Base-by-base conservation (phyloP, 2,113 vertebrate species). In the Dolichotis patagonum region DNA sequence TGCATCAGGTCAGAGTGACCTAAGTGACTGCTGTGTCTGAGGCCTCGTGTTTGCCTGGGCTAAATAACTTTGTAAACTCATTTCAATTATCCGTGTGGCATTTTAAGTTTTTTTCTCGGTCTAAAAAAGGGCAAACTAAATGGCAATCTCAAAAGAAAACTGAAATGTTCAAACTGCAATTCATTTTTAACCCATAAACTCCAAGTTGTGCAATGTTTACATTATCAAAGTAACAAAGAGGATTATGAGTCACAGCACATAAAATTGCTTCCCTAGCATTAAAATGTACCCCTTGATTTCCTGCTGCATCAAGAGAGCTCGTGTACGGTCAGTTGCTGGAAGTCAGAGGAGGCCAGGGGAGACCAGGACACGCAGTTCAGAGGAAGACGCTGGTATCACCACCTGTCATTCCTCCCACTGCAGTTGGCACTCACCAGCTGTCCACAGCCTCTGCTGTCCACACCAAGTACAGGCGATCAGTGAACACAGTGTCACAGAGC, bases 141-240 rank as follows among this genome's bases (percentile, higher is more conserved):
- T 30, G 69, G 24, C 32, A 81, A 35, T 24, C 49, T n/a, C 52
- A 56, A 81, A 90, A 54, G 11, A 46, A 93, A 67, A 85, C 35
- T 43, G 22, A 67, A 58, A 86, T 62, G 35, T 43, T 73, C 67
- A 73, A 49, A 85, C 46, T 43, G 69, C 32, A 81, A 43, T 54
- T 93, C 30, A 77, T 63, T 82, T 90, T 75, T 75, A 81, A 90
- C 16, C 28, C 41, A 35, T 24, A 73, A 46, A 19, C 56, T 94
- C 65, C 26, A 1, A 20, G n/a, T 67, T 95, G 87, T 78, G 32
- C 85, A 89, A 78, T 75, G n/a, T 78, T 92, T 85, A 83, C 85
- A 69, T 63, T 69, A 80, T 35, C 62, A 92, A 83, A 73, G 41
- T 26, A 85, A 41, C 41, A 62, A 46, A 3, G 60, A 78, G 35